These are phyloP conservation scores for Sylvietta virens DNA, from an alignment of 2,113 vertebrate genomes.

Conservation along the genomic window DNA sequence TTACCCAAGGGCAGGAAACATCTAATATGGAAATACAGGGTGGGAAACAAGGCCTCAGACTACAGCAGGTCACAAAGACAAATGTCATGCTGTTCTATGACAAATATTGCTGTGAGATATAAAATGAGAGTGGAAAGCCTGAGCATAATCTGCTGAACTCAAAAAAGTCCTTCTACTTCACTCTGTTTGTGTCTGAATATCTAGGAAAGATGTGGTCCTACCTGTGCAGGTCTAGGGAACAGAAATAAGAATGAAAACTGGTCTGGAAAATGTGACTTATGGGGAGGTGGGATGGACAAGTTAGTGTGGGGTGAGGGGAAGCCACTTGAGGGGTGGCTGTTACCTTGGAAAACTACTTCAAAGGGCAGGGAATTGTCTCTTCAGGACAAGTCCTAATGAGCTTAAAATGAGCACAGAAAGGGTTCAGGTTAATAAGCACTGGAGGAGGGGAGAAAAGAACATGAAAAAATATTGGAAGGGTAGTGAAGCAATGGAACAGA, in stretches of 20 bases:
- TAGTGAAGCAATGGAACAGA: background rate
- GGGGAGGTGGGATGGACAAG: background rate
- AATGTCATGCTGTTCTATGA: background rate
- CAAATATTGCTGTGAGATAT: background rate
- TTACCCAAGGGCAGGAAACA: background rate
- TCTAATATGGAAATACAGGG: background rate
- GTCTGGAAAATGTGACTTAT: background rate
- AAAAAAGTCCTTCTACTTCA: background rate
- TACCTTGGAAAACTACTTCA: background rate
- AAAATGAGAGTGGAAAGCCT: background rate
- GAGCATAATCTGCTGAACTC: background rate
- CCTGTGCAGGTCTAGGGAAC: background rate
- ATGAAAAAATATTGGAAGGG: background rate
- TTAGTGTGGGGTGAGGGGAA: background rate
- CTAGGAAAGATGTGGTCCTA: background rate
- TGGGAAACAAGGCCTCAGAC: background rate
- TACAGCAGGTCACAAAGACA: background rate
- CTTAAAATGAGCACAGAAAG: background rate
- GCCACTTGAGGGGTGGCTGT: background rate
- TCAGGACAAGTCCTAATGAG: background rate
- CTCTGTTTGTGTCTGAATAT: background rate
- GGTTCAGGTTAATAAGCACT: background rate
- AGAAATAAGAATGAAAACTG: background rate
- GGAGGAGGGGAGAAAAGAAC: background rate
- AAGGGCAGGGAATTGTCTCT: background rate